A percentile compares a stretch with the other conserved stretches of the same genome.
These are phyloP conservation scores for Takifugu flavidus DNA, from an alignment of 2,113 vertebrate genomes.

Conservation along the genomic window DNA sequence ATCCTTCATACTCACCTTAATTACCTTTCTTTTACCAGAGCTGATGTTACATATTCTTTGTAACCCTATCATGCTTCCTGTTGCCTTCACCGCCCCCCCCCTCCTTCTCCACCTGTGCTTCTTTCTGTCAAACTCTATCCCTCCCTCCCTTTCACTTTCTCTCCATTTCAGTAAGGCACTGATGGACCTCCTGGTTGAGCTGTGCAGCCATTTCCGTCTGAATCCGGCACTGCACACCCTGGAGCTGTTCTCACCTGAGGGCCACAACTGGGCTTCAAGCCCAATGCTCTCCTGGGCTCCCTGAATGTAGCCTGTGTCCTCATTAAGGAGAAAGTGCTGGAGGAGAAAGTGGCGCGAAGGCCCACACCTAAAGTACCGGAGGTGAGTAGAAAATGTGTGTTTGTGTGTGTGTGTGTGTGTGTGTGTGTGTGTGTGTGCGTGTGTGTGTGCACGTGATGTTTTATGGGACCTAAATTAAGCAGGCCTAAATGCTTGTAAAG, in stretches of 20 bases:
- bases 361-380: conserved; percentile 84
- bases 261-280: conserved; percentile 86
- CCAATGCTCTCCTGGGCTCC: conserved; percentile 87
- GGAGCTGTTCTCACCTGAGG: conserved; percentile 79
- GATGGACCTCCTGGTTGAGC: conserved; percentile 95
- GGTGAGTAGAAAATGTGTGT: conserved; percentile 70
- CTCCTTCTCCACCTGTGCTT: conserved; percentile 17
- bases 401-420: background rate
- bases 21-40: conserved; percentile 35
- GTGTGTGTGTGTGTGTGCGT: background rate
- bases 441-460: background rate
- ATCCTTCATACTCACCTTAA: conserved; percentile 5
- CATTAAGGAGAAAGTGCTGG: conserved; percentile 85
- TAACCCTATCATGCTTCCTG: conserved; percentile 42
- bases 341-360: conserved; percentile 81
- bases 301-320: conserved; percentile 81
- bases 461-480: background rate
- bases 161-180: conserved; percentile 83
- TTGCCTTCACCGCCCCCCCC: conserved; percentile 17
- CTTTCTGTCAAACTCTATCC: conserved; percentile 33
- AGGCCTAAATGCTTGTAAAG: background rate
- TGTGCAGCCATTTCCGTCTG: conserved; percentile 87
- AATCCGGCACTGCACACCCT: conserved; percentile 89
- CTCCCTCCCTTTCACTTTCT: conserved; percentile 29
- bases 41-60: conserved; percentile 22